Percentiles rank a stretch among this genome's conserved stretches.
These are phyloP conservation scores for Phymastichus coffea DNA, from an alignment of 1,140 invertebrate genomes.

Conservation along the genomic window DNA sequence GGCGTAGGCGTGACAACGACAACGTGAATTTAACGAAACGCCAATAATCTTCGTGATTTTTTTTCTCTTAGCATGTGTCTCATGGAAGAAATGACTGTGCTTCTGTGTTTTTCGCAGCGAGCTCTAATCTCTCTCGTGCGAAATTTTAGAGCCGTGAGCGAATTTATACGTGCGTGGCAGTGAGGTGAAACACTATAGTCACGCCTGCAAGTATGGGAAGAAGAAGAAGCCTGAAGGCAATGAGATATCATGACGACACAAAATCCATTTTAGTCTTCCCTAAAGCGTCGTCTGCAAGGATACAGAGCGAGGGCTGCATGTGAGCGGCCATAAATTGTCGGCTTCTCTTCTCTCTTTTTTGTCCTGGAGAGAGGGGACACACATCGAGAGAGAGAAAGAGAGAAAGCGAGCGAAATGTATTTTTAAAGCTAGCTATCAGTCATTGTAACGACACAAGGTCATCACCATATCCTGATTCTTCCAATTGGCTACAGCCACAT, in stretches of 20 bases:
- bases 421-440: conserved; percentile 10
- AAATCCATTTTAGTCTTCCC: conserved; percentile 32
- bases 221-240: background rate
- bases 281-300: conserved; percentile 22
- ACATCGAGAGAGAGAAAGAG: too few relatives aligned
- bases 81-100: too few relatives aligned
- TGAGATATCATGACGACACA: conserved; percentile 31
- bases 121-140: conserved; percentile 45
- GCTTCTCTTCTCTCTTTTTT: too few relatives aligned
- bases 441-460: conserved; percentile 9
- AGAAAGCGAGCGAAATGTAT: conserved; percentile 18
- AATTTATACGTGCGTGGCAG: conserved; percentile 37
- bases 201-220: background rate
- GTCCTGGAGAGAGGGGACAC: background rate
- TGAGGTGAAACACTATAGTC: background rate
- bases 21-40: too few relatives aligned
- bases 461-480: too few relatives aligned
- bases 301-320: conserved; percentile 17
- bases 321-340: conserved; percentile 22
- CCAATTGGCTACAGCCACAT: too few relatives aligned
- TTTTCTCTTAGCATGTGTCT: too few relatives aligned
- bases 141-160: conserved; percentile 39
- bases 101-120: conserved; percentile 41
- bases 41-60: too few relatives aligned
- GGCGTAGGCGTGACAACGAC: too few relatives aligned